A percentile compares a stretch with the other conserved stretches of the same genome.
These are phyloP conservation scores for Diplosoma virens DNA, from an alignment of 23 tunicate species.

Conservation along the genomic window DNA sequence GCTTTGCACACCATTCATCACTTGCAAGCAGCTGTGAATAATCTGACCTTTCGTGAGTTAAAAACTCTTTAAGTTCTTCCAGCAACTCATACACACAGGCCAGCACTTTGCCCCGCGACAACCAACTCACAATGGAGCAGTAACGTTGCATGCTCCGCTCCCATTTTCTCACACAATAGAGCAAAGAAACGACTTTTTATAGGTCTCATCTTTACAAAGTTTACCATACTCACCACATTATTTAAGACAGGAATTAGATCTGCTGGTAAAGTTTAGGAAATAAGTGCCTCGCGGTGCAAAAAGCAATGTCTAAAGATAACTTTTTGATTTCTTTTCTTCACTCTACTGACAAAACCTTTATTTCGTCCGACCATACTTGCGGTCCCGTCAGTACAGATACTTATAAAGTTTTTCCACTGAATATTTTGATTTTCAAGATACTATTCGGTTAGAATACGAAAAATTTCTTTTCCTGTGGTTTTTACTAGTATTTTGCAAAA, in stretches of 20 bases:
- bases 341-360: constrained; percentile 30
- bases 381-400: constrained; percentile 13
- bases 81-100: constrained; percentile 19
- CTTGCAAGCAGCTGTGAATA: constrained; percentile 34
- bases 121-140: constrained; percentile 9
- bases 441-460: constrained; percentile 1
- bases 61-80: not conserved
- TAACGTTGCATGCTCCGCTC: constrained; percentile 13
- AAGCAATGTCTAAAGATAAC: constrained; percentile 17
- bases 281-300: constrained; percentile 31
- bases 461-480: constrained; percentile 7
- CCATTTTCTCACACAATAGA: constrained; percentile 19
- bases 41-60: not conserved
- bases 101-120: constrained; percentile 20
- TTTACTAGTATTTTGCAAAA: not conserved
- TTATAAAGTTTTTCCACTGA: constrained; percentile 5
- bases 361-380: not conserved
- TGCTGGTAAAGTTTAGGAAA: constrained; percentile 37
- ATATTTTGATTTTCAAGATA: constrained; percentile 1
- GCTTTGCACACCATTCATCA: constrained; percentile 45
- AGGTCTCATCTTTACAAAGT: constrained; percentile 21
- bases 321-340: constrained; percentile 1
- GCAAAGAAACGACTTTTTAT: constrained; percentile 26
- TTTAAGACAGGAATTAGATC: constrained; percentile 26
- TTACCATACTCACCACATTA: constrained; percentile 24